Evolutionary conservation across 2,888 invertebrate genomes (phyloP).

Genomic region (Tachina lurida): DNA sequence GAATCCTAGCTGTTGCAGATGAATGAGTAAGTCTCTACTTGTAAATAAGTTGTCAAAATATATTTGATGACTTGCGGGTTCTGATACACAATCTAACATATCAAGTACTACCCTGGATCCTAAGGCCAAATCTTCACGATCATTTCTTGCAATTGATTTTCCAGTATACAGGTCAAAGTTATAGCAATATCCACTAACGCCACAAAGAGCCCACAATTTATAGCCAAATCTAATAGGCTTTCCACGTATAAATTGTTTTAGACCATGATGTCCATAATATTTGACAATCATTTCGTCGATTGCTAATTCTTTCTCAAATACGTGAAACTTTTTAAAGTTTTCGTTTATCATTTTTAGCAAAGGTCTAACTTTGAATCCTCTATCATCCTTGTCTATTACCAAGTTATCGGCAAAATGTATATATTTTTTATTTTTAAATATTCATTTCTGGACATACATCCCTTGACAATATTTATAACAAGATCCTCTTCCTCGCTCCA

Average conservation of each 20-base stretch:
- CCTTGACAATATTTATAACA: slow-evolving; percentile 73
- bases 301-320: slow-evolving; percentile 43
- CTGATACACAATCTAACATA: slow-evolving; percentile 44
- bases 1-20: slow-evolving; percentile 13
- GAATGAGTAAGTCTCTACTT: slow-evolving; percentile 9
- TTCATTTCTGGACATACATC: neutral
- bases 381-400: slow-evolving; percentile 31
- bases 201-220: too few relatives aligned
- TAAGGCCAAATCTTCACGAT: neutral
- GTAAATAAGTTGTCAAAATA: neutral
- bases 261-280: neutral
- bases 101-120: slow-evolving; percentile 59
- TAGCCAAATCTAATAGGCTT: neutral
- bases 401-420: slow-evolving; percentile 47
- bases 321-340: slow-evolving; percentile 2
- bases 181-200: too few relatives aligned
- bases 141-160: too few relatives aligned
- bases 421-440: slow-evolving; percentile 13
- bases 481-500: slow-evolving; percentile 77
- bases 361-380: slow-evolving; percentile 32
- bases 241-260: slow-evolving; percentile 1
- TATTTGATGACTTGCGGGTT: slow-evolving; percentile 44
- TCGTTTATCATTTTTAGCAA: too few relatives aligned
- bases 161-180: too few relatives aligned
- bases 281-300: too few relatives aligned